A percentile compares a stretch with the other conserved stretches of the same genome.
Conservation (phyloP, 2,113 vertebrate genomes). For the Odobenus rosmarus region DNA sequence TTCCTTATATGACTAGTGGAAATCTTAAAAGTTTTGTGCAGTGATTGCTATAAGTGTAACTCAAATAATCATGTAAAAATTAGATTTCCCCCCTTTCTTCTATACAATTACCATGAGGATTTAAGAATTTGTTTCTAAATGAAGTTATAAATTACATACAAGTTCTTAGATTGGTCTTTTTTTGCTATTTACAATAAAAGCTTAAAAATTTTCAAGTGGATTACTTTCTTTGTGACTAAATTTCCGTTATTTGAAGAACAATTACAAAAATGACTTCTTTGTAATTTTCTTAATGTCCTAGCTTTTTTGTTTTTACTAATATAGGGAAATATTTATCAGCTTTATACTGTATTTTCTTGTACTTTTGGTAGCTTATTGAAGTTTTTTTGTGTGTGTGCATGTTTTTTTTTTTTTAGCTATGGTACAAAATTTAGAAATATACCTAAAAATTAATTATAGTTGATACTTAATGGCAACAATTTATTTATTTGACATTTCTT, state of each 20-base stretch:
- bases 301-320: neutral
- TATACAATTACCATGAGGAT: neutral
- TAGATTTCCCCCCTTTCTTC: neutral
- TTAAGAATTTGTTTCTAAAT: slow-evolving; percentile 56
- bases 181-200: slow-evolving; percentile 32
- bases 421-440: neutral
- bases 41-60: neutral
- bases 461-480: neutral
- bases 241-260: slow-evolving; percentile 48
- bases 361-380: neutral
- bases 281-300: neutral
- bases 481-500: neutral
- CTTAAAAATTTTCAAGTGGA: neutral
- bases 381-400: neutral
- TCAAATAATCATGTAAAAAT: slow-evolving; percentile 34
- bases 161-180: slow-evolving; percentile 42
- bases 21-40: slow-evolving; percentile 20
- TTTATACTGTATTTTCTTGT: neutral
- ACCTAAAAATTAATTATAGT: neutral
- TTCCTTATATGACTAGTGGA: slow-evolving; percentile 45
- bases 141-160: neutral
- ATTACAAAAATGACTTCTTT: slow-evolving; percentile 17
- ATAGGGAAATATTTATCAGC: neutral
- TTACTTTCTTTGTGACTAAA: slow-evolving; percentile 9
- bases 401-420: neutral